Evolutionary conservation across 2,113 vertebrate species (phyloP), one percentile per base, ranked within the genome.

Genomic region (Cardinalis cardinalis): DNA sequence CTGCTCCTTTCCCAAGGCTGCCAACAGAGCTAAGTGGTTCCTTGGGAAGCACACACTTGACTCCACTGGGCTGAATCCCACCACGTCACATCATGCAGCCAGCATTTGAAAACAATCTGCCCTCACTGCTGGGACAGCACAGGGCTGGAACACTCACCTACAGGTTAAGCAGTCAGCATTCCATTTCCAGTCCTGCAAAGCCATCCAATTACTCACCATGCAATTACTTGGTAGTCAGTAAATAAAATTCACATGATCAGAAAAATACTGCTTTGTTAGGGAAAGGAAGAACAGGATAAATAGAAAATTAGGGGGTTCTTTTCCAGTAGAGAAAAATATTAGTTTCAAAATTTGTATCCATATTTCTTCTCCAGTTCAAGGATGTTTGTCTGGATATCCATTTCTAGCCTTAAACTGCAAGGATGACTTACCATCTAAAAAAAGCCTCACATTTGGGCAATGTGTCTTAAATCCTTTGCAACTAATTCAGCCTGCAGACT

Each of bases 211-310:
- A 86, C 77, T 90, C 80, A 93, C 90, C n/a, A 90, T 79, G 68
- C 82, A 95, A 95, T 96, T 95, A 94, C 88, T 93, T 87, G 73
- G 93, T 94, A 93, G 86, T 84, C 87, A 94, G 92, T 96, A 95
- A 96, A 96, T 91, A 95, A 95, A 94, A 83, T 89, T 95, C 95
- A 96, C 93, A 95, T 95, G 92, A 95, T 88, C 88, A 90, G 88
- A 88, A 96, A 96, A 95, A 82, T 79, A 87, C 73, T 92, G 79
- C 82, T 94, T 94, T 92, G 78, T 92, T 93, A 91, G 81, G 82
- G 53, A 84, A 93, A 75, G 58, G 19, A 95, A 86, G 58, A 84
- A 81, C 46, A 20, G 80, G 87, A 78, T 88, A 93, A 95, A 94
- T 73, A 93, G 88, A 94, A 95, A 95, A 95, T 94, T 92, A 95